Evolutionary conservation across 2,797 vertebrate genomes (phyloP), one percentile per base, ranked within the genome.

Genomic region (Carapus acus): DNA sequence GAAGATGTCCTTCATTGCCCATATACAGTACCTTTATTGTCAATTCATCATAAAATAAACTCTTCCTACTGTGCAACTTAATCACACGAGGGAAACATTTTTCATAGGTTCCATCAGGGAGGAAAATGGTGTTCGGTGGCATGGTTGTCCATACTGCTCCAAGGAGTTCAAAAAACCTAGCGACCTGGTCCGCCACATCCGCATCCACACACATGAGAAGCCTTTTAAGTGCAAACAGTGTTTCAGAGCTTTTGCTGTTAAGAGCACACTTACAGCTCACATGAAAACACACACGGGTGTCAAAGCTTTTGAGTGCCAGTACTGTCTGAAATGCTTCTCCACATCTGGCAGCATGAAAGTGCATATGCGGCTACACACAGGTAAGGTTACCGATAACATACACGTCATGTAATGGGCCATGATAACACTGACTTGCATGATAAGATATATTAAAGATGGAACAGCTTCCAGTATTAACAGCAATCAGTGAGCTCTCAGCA

Each of bases 161-260:
- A 99, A 99, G 78, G 96, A 98, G 85, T 98, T 99, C 79, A 97
- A 97, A 75, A 98, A 99, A 65, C 96, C 96, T 21, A 99, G 96
- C 1, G 96, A 99, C 74, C 87, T 99, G 2, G 96, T 97, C 22
- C 94, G 96, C 1, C 96, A 99, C 78, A 96, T 99, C 70, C 94
- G 96, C 65, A 99, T 99, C 69, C 96, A 99, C 77, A 99, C 96
- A 8, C 96, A 99, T 0, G 96, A 99, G 86, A 98, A 97, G 79
- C 96, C 96, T 5, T 99, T 94, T 84, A 99, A 97, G 85, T 99
- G 96, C 80, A 93, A 96, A 41, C 96, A 98, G 85, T 99, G 96
- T 82, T 99, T 97, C 86, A 85, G 96, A 46, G 94, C 96, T 39
- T 99, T 99, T 14, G 95, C 96, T 0, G 96, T 99, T 49, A 99